Conservation (phyloP, 2,113 vertebrate species). For the Melanotaenia duboulayi region DNA sequence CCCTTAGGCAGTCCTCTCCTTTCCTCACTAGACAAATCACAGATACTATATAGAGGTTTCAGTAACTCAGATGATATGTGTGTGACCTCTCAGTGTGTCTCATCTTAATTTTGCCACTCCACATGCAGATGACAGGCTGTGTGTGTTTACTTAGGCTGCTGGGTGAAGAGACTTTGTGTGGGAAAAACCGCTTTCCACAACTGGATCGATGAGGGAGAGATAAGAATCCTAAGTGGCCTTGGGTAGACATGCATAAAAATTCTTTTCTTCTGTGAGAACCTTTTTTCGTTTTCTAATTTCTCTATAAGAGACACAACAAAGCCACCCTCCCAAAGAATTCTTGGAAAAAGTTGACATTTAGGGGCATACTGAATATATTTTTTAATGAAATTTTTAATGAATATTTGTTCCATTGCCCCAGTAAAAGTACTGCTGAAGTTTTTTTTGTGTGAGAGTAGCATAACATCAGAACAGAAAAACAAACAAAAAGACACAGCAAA, state of each 20-base stretch:
- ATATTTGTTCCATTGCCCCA: not conserved
- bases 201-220: slow-evolving; percentile 78
- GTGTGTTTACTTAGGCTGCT: slow-evolving; percentile 77
- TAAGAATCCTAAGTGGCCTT: slow-evolving; percentile 79
- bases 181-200: slow-evolving; percentile 69
- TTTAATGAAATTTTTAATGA: not conserved
- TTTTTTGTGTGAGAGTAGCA: not conserved
- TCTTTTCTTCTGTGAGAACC: slow-evolving; percentile 75
- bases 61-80: slow-evolving; percentile 18
- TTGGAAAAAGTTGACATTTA: not conserved
- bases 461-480: not conserved
- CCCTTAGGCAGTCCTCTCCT: not conserved
- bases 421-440: not conserved
- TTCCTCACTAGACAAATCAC: not conserved
- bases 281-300: slow-evolving; percentile 43
- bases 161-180: slow-evolving; percentile 66
- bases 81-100: slow-evolving; percentile 37
- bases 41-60: slow-evolving; percentile 3
- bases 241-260: slow-evolving; percentile 66
- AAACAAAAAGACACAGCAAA: not conserved
- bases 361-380: not conserved
- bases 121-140: slow-evolving; percentile 62
- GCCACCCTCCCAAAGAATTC: slow-evolving; percentile 2
- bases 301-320: slow-evolving; percentile 41
- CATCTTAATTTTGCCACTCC: slow-evolving; percentile 37